Evolutionary conservation across 2,797 vertebrate species (phyloP).

Genomic region (Epinephelus malabaricus): DNA sequence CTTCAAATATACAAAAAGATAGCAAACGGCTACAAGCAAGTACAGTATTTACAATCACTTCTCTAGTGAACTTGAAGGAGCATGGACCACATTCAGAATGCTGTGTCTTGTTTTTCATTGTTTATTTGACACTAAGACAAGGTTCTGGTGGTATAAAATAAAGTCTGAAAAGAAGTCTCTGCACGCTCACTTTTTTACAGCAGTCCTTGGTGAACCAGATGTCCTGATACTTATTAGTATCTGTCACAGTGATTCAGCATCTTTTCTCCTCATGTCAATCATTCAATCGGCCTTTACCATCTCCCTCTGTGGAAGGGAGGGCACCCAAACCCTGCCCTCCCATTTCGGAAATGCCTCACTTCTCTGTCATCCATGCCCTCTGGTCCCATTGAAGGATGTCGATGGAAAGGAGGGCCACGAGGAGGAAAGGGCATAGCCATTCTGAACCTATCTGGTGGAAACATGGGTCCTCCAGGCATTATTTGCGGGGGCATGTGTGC

Average conservation of each 20-base stretch:
- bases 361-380: slow-evolving; percentile 66
- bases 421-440: slow-evolving; percentile 78
- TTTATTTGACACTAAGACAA: slow-evolving; percentile 35
- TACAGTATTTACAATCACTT: slow-evolving; percentile 65
- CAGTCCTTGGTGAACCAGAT: slow-evolving; percentile 23
- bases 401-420: slow-evolving; percentile 70
- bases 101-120: slow-evolving; percentile 18
- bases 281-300: slow-evolving; percentile 59
- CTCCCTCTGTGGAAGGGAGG: slow-evolving; percentile 76
- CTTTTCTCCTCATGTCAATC: slow-evolving; percentile 24
- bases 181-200: slow-evolving; percentile 7
- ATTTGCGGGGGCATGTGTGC: slow-evolving; percentile 73
- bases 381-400: slow-evolving; percentile 63
- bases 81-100: slow-evolving; percentile 44
- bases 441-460: slow-evolving; percentile 74
- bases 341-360: slow-evolving; percentile 60
- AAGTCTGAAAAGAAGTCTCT: slow-evolving; percentile 12
- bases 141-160: slow-evolving; percentile 23
- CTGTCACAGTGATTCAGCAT: slow-evolving; percentile 49
- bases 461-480: slow-evolving; percentile 77
- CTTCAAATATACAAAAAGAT: slow-evolving; percentile 76
- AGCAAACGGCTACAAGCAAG: slow-evolving; percentile 55
- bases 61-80: slow-evolving; percentile 26
- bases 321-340: slow-evolving; percentile 68
- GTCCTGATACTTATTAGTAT: slow-evolving; percentile 13